Evolutionary conservation across 2,113 vertebrate genomes (phyloP).

Genomic region (Oenanthe melanoleuca): DNA sequence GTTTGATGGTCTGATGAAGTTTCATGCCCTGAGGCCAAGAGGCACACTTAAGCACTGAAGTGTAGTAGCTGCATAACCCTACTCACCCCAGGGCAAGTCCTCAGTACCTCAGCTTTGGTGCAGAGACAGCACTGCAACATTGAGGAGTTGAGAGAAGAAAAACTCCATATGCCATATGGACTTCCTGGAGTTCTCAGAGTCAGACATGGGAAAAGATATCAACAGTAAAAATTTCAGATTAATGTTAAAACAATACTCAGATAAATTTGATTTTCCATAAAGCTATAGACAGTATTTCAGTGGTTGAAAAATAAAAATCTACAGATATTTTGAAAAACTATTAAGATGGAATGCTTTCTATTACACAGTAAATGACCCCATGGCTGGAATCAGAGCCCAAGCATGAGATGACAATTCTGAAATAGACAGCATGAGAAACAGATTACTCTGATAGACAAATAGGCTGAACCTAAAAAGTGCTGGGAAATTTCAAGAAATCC

Average conservation of each 20-base stretch:
- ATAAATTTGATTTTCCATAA: background rate
- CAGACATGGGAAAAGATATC: background rate
- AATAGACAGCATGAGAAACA: background rate
- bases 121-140: background rate
- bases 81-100: background rate
- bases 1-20: background rate
- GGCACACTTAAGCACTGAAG: background rate
- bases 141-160: background rate
- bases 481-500: background rate
- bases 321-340: background rate
- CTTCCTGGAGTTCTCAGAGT: background rate
- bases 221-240: background rate
- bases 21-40: background rate
- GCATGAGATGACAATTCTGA: background rate
- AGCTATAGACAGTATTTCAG: background rate
- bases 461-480: background rate
- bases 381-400: background rate
- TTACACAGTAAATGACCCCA: background rate
- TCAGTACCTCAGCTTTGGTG: background rate
- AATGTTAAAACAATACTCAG: background rate
- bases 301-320: background rate
- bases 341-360: background rate
- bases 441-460: background rate
- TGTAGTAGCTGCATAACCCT: background rate
- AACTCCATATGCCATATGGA: accelerated